Evolutionary conservation across 64 coral and sea anemone genomes (phyloP).

Genomic region (Dendronephthya gigantea): DNA sequence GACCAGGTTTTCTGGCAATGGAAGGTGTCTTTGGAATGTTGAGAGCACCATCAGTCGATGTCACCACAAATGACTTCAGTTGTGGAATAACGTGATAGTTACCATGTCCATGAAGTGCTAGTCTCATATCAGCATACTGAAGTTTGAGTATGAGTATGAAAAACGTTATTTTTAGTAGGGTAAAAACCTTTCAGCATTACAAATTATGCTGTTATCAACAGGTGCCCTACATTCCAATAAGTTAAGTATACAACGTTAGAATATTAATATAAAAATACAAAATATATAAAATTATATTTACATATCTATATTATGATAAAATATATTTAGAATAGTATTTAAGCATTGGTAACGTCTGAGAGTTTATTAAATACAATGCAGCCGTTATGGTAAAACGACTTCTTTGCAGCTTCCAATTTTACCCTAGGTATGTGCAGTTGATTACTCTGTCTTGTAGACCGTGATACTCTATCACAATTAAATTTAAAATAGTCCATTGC

Average conservation of each 20-base stretch:
- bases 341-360: background rate
- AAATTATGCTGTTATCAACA: constrained; percentile 5
- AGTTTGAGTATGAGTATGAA: background rate
- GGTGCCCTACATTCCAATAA: background rate
- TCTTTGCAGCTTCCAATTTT: constrained; percentile 18
- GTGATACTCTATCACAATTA: constrained; percentile 19
- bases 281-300: background rate
- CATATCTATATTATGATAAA: constrained; percentile 8
- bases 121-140: no score
- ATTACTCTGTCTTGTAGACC: constrained; percentile 9
- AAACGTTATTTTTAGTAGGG: constrained; percentile 13
- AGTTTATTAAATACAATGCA: no score
- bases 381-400: background rate
- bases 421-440: background rate
- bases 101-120: no score
- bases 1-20: no score
- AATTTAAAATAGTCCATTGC: constrained; percentile 20
- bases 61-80: no score
- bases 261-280: background rate
- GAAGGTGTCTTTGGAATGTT: no score
- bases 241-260: background rate
- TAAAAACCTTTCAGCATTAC: constrained; percentile 15
- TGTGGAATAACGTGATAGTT: no score
- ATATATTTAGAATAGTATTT: constrained; percentile 1
- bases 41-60: no score